Base-by-base conservation (phyloP, 2,113 vertebrate genomes). In the Albula goreensis region DNA sequence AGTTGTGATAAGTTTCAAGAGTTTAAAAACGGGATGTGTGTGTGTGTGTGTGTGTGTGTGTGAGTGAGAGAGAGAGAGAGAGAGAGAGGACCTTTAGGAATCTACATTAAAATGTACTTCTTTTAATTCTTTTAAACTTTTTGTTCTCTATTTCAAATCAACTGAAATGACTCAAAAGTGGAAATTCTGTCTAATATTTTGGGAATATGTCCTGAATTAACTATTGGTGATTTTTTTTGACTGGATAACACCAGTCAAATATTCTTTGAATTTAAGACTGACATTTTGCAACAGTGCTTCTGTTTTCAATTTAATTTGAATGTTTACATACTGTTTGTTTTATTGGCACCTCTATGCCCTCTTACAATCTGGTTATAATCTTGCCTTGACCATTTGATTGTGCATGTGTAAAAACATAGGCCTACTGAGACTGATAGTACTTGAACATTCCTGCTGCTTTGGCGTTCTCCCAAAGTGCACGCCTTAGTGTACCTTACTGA, bases 391-490 rank as follows among this genome's bases (percentile, higher is more conserved):
- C n/a, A n/a, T 74, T 66, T 31, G 70, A 74, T 19, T 9, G 70
- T 74, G 17, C 6, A 8, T 74, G 70, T n/a, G 6, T 74, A 74
- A 74, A 56, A 74, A 31, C 70, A 74, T 8, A n/a, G 70, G 70
- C 70, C 70, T 74, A 31, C 5, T 1, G 70, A 74, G n/a, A 74
- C 70, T 5, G 70, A 74, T 31, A 74, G 70, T n/a, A 9, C 70
- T 74, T 31, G 70, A 31, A 31, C 70, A 50, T 89, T 87, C 86
- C 83, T 89, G 85, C 85, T 84, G 79, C 66, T 79, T 87, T 93
- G 89, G 90, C 83, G 17, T 53, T 41, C 19, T 82, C 85, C 88
- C 91, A 91, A 90, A 90, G 86, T 88, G 89, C 77, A 89, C 85
- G 89, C 89, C 90, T 92, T 82, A 86, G 85, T 88, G 51, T n/a